phyloP scores from a whole-genome alignment of 2,113 vertebrate genomes.

The Trogon surrucura region DNA sequence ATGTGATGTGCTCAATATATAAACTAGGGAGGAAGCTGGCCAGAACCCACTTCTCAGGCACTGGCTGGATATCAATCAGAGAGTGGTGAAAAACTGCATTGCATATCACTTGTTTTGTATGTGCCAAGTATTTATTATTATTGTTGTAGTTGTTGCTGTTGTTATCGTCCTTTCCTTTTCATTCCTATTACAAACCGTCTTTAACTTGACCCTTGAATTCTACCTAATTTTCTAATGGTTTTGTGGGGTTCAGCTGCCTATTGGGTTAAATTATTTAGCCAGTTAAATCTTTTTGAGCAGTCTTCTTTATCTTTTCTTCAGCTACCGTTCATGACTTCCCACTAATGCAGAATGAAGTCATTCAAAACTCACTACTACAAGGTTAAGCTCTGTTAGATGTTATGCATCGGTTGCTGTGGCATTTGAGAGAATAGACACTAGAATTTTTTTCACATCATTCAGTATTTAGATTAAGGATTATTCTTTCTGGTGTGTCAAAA shows the following conservation, averaged over 20 bases:
- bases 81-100: neutral
- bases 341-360: neutral
- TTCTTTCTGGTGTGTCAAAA: neutral
- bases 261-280: neutral
- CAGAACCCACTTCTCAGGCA: neutral
- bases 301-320: neutral
- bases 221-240: neutral
- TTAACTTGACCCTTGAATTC: neutral
- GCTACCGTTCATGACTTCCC: neutral
- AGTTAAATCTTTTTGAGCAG: neutral
- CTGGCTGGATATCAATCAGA: neutral
- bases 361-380: neutral
- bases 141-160: no score
- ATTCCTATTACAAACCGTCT: neutral
- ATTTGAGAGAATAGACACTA: neutral
- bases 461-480: neutral
- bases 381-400: neutral
- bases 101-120: neutral
- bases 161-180: neutral
- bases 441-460: neutral
- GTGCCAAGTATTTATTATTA: no score
- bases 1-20: neutral
- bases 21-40: neutral
- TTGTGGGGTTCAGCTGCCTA: neutral
- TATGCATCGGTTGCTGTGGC: neutral